Conservation (phyloP, 1,140 invertebrate species). For the Drosophila auraria region DNA sequence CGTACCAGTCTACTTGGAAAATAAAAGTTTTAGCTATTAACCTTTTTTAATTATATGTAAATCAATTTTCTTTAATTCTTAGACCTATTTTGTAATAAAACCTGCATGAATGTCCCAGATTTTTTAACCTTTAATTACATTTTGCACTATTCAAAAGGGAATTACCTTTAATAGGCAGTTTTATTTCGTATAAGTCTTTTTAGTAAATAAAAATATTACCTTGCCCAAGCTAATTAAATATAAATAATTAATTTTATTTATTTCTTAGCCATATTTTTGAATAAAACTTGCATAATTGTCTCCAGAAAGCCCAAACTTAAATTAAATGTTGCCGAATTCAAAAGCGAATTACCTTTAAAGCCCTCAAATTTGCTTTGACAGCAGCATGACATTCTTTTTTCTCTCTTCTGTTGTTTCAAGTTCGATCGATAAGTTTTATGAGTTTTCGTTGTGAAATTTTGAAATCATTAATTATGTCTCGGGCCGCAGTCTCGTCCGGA, state of each 20-base stretch:
- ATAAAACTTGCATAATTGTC: neutral
- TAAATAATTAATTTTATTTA: neutral
- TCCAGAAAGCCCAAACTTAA: neutral
- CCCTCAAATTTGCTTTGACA: constrained; percentile 23
- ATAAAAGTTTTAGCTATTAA: too few species aligned
- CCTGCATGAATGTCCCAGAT: too few species aligned
- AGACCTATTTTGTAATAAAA: too few species aligned
- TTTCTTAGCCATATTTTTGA: neutral
- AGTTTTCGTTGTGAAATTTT: constrained; percentile 68
- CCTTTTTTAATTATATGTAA: too few species aligned
- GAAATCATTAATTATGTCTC: constrained; percentile 75
- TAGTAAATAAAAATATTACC: too few species aligned
- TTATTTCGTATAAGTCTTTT: too few species aligned
- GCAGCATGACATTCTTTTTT: constrained; percentile 40
- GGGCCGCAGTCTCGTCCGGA: constrained; percentile 4
- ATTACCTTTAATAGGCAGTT: too few species aligned
- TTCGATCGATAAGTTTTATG: constrained; percentile 65
- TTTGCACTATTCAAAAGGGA: too few species aligned
- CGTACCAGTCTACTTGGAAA: too few species aligned
- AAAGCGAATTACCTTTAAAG: constrained; percentile 4
- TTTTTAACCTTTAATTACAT: too few species aligned
- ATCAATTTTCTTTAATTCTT: too few species aligned
- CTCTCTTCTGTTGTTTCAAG: constrained; percentile 17
- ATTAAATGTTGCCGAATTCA: neutral
- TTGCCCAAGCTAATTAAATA: too few species aligned